Conservation (phyloP, 2,113 vertebrate species). For the Melanotaenia duboulayi region DNA sequence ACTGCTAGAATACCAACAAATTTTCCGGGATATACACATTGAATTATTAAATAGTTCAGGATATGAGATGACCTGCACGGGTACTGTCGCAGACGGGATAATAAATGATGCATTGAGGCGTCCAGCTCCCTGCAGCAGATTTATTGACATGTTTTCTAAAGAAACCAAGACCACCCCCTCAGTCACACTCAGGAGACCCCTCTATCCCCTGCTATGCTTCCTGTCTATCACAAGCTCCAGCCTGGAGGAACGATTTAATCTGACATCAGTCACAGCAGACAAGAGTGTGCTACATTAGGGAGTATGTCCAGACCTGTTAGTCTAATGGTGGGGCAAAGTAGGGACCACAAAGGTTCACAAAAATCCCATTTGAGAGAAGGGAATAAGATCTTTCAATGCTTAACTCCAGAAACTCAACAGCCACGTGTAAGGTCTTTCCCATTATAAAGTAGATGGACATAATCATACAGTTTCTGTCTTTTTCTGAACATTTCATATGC, state of each 20-base stretch:
- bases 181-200: slow-evolving; percentile 54
- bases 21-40: slow-evolving; percentile 65
- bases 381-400: too few relatives aligned
- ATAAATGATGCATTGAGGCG: slow-evolving; percentile 73
- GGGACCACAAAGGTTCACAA: neutral
- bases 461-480: neutral
- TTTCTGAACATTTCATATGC: neutral
- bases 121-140: slow-evolving; percentile 52
- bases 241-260: slow-evolving; percentile 68
- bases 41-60: slow-evolving; percentile 72
- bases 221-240: slow-evolving; percentile 61
- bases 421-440: neutral
- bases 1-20: slow-evolving; percentile 40
- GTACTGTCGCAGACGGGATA: slow-evolving; percentile 46
- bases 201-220: slow-evolving; percentile 27
- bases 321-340: slow-evolving; percentile 12
- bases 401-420: neutral
- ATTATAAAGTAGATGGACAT: neutral
- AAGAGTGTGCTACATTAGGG: slow-evolving; percentile 3
- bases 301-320: slow-evolving; percentile 20
- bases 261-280: slow-evolving; percentile 62
- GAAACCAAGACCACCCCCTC: slow-evolving; percentile 32
- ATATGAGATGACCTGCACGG: slow-evolving; percentile 64
- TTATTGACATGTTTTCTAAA: slow-evolving; percentile 73
- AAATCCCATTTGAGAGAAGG: too few relatives aligned